phyloP scores from a whole-genome alignment of 2,113 vertebrate genomes.

The Dasyornis broadbenti region DNA sequence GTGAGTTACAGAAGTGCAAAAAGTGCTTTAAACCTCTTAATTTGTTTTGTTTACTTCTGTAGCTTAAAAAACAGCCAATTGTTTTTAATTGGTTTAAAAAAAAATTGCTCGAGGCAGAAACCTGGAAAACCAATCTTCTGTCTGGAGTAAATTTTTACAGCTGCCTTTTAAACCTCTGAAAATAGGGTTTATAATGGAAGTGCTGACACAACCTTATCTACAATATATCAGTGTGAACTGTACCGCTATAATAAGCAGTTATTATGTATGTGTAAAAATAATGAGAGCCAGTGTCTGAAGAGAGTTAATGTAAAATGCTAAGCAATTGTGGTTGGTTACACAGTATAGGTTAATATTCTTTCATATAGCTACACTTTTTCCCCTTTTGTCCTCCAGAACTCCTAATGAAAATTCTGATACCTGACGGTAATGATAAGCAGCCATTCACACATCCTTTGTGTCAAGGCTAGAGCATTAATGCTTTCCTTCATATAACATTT shows the following conservation, averaged over 20 bases:
- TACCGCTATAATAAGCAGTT: conserved; percentile 83
- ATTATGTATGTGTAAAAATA: conserved; percentile 94
- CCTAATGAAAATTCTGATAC: conserved; percentile 98
- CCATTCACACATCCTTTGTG: conserved; percentile 91
- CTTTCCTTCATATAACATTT: conserved; percentile 96
- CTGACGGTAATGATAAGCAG: conserved; percentile 98
- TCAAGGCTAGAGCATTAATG: conserved; percentile 92
- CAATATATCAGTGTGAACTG: conserved; percentile 70
- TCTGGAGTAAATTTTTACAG: conserved; percentile 79
- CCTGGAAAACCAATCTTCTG: conserved; percentile 74
- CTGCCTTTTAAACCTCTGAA: conserved; percentile 76
- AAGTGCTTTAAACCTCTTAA: conserved; percentile 37
- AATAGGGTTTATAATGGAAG: conserved; percentile 74
- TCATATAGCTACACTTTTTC: conserved; percentile 85
- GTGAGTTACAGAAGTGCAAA: conserved; percentile 46
- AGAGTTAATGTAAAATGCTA: conserved; percentile 87
- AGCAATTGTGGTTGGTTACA: conserved; percentile 97
- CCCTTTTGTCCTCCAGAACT: conserved; percentile 90
- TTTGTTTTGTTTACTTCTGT: conserved; percentile 67
- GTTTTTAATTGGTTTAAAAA: conserved; percentile 64
- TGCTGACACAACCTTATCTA: conserved; percentile 80
- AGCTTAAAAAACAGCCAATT: conserved; percentile 67
- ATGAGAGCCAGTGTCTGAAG: conserved; percentile 88
- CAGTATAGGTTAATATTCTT: conserved; percentile 98
- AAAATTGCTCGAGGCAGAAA: conserved; percentile 68